These are phyloP conservation scores for Pangasianodon hypophthalmus DNA, from an alignment of 2,113 vertebrate genomes.

Conservation along the genomic window DNA sequence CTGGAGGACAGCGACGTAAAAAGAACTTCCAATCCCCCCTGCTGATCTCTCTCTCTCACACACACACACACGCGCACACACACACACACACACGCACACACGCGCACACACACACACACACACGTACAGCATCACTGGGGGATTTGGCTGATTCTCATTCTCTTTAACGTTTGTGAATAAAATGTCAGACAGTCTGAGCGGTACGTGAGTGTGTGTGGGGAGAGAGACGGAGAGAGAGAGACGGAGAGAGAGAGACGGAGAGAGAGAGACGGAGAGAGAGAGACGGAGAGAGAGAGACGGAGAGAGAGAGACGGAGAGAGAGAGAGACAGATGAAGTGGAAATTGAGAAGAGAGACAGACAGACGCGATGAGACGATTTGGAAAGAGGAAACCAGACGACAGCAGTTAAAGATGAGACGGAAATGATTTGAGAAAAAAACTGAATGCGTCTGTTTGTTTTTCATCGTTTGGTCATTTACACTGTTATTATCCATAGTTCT, in stretches of 20 bases:
- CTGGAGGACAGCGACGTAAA: background rate
- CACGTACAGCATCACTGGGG: constrained; percentile 33
- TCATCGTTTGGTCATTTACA: background rate
- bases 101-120: background rate
- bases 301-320: background rate
- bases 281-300: background rate
- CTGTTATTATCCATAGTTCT: background rate
- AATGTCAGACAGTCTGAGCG: constrained; percentile 38
- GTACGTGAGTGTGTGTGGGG: constrained; percentile 11
- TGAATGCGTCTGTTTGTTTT: background rate
- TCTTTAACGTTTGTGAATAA: constrained; percentile 47
- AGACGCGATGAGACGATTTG: background rate
- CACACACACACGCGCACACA: background rate
- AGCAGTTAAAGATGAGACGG: constrained; percentile 2
- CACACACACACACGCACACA: constrained; percentile 9
- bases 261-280: background rate
- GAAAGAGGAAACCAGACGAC: background rate
- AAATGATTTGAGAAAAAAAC: background rate
- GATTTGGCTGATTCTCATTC: constrained; percentile 44
- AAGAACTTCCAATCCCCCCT: too few species aligned
- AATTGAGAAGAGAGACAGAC: background rate
- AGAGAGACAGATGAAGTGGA: background rate
- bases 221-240: background rate
- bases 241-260: background rate
- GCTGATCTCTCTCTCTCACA: background rate